phyloP scores from a whole-genome alignment of 2,797 vertebrate genomes.

The Helicolenus hilgendorfi region DNA sequence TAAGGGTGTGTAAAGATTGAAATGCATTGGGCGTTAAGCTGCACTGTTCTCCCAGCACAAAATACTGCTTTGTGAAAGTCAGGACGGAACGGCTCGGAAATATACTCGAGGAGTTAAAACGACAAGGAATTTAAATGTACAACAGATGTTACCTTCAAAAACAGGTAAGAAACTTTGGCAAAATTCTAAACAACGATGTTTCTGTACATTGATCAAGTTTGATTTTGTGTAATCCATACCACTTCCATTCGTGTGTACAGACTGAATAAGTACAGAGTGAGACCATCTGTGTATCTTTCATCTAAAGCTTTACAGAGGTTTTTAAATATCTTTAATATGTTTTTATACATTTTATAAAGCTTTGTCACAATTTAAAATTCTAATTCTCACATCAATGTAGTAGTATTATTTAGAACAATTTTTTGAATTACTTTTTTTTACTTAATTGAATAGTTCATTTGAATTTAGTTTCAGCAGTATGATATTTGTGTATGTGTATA shows the following conservation, averaged over 20 bases:
- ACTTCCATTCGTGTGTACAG: background rate
- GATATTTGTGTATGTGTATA: background rate
- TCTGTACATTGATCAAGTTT: background rate
- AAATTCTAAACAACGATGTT: background rate
- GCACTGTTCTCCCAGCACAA: background rate
- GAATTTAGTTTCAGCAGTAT: too few relatives aligned
- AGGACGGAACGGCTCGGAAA: constrained; percentile 27
- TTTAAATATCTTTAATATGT: background rate
- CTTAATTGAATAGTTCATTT: background rate
- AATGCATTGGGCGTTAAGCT: background rate
- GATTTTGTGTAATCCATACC: background rate
- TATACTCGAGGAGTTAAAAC: constrained; percentile 5
- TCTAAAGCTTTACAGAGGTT: background rate
- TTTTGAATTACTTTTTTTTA: background rate
- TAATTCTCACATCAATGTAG: background rate
- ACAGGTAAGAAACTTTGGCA: constrained; percentile 70
- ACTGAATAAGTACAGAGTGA: background rate
- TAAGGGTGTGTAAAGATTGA: constrained; percentile 1
- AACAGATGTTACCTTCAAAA: background rate
- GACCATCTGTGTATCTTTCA: background rate
- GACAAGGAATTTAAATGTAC: background rate
- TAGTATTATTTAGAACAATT: background rate
- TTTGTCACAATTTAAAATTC: background rate
- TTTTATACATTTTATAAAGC: background rate
- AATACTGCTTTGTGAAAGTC: background rate